Evolutionary conservation across 2,797 vertebrate genomes (phyloP), one percentile per base, ranked within the genome.

Genomic region (Tapirus indicus): DNA sequence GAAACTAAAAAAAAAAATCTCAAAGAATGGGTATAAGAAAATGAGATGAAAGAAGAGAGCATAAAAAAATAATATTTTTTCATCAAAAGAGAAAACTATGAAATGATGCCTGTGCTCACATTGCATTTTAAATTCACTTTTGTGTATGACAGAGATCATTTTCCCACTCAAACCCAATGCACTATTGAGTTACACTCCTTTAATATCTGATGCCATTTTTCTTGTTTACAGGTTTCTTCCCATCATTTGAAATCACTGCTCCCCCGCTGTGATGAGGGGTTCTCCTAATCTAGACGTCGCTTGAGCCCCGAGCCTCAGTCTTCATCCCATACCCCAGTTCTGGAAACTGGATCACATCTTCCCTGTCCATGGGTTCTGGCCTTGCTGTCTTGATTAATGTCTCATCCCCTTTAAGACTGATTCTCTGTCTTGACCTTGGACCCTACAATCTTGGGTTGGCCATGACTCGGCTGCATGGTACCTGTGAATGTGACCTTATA

Each of bases 211-310:
- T 6, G 38, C 14, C 25, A 4, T 44, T 62, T 35, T 41, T 44
- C 35, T 41, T 38, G 38, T 38, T 38, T 20, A 4, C 6, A 29
- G 38, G 9, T 12, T 38, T 38, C 38, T 4, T 38, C 38, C 38
- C 38, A 38, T 38, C 38, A 38, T 25, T 41, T 41, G 41, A 3
- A 27, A 18, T 6, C 13, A 11, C 47, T n/a, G 29, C 35, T 41
- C 35, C 23, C 3, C 1, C 17, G 78, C 35, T 29, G 8, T 3
- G 8, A 41, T 0, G n/a, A 58, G 54, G 16, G 9, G 9, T 2
- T 44, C 38, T 20, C 35, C 54, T 80, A 4, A 80, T 0, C 1
- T 27, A 38, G 52, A 10, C 13, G 7, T 80, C 1, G 4, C 9
- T 44, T 75, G 16, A 49, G 44, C 16, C 72, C 74, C 2, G 2